These are phyloP conservation scores for Scatophagus argus DNA, from an alignment of 2,113 vertebrate genomes.

Conservation along the genomic window DNA sequence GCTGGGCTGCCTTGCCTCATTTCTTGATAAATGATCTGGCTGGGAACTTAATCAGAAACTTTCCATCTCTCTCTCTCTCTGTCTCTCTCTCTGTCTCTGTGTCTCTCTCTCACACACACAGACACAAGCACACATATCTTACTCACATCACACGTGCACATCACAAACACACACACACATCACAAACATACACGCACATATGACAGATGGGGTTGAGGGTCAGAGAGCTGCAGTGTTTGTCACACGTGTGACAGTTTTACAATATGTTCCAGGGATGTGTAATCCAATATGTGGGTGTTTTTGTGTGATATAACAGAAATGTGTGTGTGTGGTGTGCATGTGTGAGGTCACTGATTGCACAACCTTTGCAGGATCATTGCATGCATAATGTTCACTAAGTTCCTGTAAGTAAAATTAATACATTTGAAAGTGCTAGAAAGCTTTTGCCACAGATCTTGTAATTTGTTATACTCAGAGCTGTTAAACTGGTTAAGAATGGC, in stretches of 20 bases:
- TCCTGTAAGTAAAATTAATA: constrained; percentile 30
- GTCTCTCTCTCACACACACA: too few relatives aligned
- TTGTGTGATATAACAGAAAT: constrained; percentile 45
- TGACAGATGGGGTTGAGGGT: constrained; percentile 70
- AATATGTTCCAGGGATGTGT: constrained; percentile 59
- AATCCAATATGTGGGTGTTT: constrained; percentile 57
- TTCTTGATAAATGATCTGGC: constrained; percentile 66
- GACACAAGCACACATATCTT: not conserved
- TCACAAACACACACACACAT: constrained; percentile 51
- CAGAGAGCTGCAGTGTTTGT: constrained; percentile 58
- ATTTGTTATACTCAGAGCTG: not conserved
- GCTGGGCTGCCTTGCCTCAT: constrained; percentile 55
- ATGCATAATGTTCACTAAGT: constrained; percentile 3
- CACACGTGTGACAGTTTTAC: constrained; percentile 65
- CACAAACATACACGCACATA: constrained; percentile 25
- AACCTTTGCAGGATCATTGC: constrained; percentile 18
- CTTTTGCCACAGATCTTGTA: not conserved
- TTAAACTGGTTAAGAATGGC: not conserved
- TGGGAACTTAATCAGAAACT: constrained; percentile 56
- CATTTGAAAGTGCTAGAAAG: not conserved
- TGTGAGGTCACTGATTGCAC: constrained; percentile 48
- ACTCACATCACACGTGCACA: constrained; percentile 17
- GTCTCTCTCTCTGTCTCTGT: too few relatives aligned
- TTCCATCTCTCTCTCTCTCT: too few relatives aligned
- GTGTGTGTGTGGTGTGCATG: constrained; percentile 22